These are phyloP conservation scores for Parazoanthus darwini DNA, from an alignment of 92 coral and sea anemone species.

Conservation along the genomic window DNA sequence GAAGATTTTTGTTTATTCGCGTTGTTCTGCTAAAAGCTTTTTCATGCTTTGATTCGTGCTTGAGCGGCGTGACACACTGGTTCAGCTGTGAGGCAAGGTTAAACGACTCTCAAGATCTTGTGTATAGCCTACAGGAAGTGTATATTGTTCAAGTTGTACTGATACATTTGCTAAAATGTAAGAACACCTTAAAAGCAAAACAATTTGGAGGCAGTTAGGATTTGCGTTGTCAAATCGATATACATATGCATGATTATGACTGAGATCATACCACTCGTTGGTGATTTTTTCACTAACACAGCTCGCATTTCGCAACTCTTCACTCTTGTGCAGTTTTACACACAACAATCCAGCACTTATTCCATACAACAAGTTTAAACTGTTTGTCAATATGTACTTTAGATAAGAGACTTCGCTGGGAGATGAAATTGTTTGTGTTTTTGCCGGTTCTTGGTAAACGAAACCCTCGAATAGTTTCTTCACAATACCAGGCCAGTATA, in stretches of 20 bases:
- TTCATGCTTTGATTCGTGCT: not conserved
- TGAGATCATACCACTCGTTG: too few species aligned
- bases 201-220: too few species aligned
- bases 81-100: not conserved
- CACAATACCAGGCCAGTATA: too few species aligned
- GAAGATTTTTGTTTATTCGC: not conserved
- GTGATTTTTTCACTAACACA: too few species aligned
- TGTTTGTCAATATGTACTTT: not conserved
- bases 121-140: not conserved
- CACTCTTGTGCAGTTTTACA: not conserved
- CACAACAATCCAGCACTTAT: not conserved
- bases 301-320: too few species aligned
- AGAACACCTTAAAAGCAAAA: not conserved
- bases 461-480: too few species aligned
- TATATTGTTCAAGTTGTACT: not conserved
- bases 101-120: not conserved
- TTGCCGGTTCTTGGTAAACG: not conserved
- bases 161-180: not conserved
- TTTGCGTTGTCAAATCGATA: not conserved
- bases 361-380: not conserved
- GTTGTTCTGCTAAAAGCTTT: not conserved
- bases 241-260: too few species aligned
- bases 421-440: too few species aligned
- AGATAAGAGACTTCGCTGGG: not conserved
- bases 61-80: conserved; percentile 17